Base-by-base conservation (phyloP, 2,113 vertebrate species). In the Epinephelus fuscoguttatus region DNA sequence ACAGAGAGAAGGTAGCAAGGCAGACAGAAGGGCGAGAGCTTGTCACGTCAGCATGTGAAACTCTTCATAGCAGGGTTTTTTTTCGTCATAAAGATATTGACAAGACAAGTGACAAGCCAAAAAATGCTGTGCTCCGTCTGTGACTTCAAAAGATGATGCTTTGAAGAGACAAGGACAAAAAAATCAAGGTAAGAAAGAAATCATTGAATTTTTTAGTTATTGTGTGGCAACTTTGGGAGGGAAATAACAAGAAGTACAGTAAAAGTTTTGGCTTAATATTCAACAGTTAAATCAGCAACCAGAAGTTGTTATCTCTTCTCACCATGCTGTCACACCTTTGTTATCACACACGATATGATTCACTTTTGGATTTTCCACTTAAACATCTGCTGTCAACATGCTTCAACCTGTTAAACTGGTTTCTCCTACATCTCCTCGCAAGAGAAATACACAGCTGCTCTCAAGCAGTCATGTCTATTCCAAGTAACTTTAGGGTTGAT, bases 401-500 rank as follows among this genome's bases (percentile, higher is more conserved):
- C 50, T 70, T 11, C 53, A 91, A 93, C 92, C 63, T 84, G 91
- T 59, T 74, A 19, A 75, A 89, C 93, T 84, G 60, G 93, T 92
- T 92, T 76, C 45, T 57, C 47, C 27, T 10, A 62, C 3, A 50
- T 83, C 81, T 75, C 52, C 47, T 47, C 18, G 21, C 4, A 10
- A 45, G 47, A 23, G 49, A 78, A 64, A 78, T 19, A 64, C 25
- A 64, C 64, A 87, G 70, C 47, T 73, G 30, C 21, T 76, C 10
- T 25, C 1, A 0, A 3, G 30, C 15, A 2, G 27, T 45, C 27
- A 25, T 27, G 42, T 50, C 7, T 30, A 19, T 47, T 76, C 1
- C 8, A 52, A 66, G 53, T 7, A n/a, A 52, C 67, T 75, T 69
- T 13, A 56, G 60, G 19, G 25, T 75, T 73, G 45, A n/a, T 42